These are phyloP conservation scores for Orientallactaga bullata DNA, from an alignment of 2,113 vertebrate genomes.

Conservation along the genomic window DNA sequence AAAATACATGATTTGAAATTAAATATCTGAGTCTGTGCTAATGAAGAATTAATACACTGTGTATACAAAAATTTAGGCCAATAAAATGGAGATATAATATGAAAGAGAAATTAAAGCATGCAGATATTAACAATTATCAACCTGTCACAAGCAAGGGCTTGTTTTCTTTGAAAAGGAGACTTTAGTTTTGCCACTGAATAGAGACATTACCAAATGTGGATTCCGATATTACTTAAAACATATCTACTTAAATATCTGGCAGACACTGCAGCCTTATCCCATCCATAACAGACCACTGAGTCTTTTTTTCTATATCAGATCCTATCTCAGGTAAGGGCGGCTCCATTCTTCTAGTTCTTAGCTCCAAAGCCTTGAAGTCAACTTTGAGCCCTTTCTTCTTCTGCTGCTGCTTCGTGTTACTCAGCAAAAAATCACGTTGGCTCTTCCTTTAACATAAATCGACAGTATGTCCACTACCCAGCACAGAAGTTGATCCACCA, in stretches of 20 bases:
- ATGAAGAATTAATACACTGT: neutral
- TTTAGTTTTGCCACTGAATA: neutral
- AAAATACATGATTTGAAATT: constrained; percentile 45
- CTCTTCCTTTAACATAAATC: neutral
- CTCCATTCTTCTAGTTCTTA: neutral
- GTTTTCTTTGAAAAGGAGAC: neutral
- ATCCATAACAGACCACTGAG: neutral
- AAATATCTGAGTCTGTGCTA: neutral
- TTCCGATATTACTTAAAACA: neutral
- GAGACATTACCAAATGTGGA: neutral
- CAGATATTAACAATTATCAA: neutral
- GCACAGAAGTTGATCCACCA: neutral
- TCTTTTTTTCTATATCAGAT: neutral
- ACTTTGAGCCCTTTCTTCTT: neutral
- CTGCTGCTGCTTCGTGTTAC: neutral
- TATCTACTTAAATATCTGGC: neutral
- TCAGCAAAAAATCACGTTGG: neutral
- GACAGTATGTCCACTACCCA: neutral
- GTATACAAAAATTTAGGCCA: neutral
- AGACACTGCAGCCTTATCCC: neutral
- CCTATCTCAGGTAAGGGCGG: neutral
- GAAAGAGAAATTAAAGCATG: constrained; percentile 32
- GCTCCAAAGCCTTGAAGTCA: neutral
- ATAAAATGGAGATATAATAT: constrained; percentile 34
- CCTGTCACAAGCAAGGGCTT: neutral